Evolutionary conservation across 2,888 invertebrate genomes (phyloP).

Genomic region (Pseudolycoriella hygida): DNA sequence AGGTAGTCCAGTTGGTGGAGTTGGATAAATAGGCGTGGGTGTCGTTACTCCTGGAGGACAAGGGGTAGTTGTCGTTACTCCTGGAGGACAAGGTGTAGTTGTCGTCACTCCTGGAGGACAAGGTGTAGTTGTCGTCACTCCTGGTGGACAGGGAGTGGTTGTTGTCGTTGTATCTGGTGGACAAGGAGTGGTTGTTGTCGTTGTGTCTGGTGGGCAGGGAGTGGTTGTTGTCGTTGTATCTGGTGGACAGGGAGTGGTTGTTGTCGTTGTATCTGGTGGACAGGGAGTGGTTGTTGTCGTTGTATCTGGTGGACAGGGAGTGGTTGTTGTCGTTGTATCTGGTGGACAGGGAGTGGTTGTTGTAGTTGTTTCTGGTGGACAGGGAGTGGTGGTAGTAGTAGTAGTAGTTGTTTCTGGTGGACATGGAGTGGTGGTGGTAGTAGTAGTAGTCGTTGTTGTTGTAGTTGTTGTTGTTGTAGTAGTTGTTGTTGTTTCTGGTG

Average conservation of each 20-base stretch:
- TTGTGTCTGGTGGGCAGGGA: neutral
- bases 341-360: neutral
- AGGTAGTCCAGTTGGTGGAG: neutral
- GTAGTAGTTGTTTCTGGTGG: neutral
- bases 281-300: neutral
- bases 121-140: conserved; percentile 1
- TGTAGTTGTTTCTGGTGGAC: neutral
- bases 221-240: conserved; percentile 3
- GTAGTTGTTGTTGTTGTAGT: conserved; percentile 2
- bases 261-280: neutral
- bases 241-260: conserved; percentile 6
- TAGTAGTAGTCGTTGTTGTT: conserved; percentile 10
- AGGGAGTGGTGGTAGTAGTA: neutral
- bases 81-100: neutral
- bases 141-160: neutral
- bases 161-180: neutral
- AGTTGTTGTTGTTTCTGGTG: conserved; percentile 9
- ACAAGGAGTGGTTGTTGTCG: neutral
- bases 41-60: conserved; percentile 2
- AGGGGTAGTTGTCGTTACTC: conserved; percentile 1
- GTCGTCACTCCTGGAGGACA: neutral
- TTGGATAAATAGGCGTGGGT: conserved; percentile 3
- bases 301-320: neutral
- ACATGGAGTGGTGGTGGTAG: neutral
- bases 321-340: neutral